Conservation (phyloP, 2,113 vertebrate species). For the Tetrax tetrax region DNA sequence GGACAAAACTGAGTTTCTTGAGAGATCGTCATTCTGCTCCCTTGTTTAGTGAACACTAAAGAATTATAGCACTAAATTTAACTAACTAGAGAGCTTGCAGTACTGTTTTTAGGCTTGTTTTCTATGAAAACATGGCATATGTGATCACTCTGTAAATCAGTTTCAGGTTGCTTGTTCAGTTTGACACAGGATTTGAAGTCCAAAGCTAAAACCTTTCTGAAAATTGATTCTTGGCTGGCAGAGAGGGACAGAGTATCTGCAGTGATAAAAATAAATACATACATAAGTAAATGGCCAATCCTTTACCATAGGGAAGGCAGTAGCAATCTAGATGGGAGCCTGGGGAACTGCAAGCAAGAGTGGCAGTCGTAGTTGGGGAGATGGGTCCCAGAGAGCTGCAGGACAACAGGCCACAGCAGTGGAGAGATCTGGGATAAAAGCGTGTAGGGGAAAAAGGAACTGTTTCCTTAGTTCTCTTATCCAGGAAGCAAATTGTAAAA, state of each 20-base stretch:
- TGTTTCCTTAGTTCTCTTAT: neutral
- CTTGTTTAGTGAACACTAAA: neutral
- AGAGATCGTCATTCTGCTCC: neutral
- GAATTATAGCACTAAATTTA: neutral
- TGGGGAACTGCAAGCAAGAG: neutral
- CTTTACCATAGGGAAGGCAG: neutral
- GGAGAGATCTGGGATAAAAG: neutral
- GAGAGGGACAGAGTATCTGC: neutral
- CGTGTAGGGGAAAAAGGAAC: neutral
- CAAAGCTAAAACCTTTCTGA: neutral
- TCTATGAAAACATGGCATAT: neutral
- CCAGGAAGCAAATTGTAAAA: neutral
- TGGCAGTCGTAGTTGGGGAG: neutral
- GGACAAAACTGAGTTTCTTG: neutral
- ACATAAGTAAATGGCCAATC: neutral
- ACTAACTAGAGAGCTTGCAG: neutral
- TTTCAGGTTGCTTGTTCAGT: neutral
- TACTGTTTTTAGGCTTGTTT: neutral
- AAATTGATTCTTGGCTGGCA: neutral
- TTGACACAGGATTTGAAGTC: neutral
- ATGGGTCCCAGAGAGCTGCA: neutral
- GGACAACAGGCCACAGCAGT: neutral
- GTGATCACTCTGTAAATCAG: neutral
- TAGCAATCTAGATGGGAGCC: neutral
- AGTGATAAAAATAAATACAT: neutral